Evolutionary conservation across 2,888 invertebrate genomes (phyloP).

Genomic region (Polydrusus pterygomalis): DNA sequence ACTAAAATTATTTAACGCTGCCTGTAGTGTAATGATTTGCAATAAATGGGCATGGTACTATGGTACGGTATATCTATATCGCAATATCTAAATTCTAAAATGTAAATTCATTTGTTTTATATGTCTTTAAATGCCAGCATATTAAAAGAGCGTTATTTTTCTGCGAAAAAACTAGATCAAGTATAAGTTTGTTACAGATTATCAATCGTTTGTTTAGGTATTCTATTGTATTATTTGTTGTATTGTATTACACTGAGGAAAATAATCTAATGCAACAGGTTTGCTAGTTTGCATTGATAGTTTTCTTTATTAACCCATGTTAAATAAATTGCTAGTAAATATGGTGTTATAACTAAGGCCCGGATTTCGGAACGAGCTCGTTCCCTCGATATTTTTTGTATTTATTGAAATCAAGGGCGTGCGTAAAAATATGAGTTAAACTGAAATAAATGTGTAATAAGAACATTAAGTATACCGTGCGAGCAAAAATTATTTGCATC

Average conservation of each 20-base stretch:
- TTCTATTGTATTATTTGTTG: not conserved
- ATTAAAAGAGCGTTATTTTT: not conserved
- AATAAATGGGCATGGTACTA: conserved; percentile 35
- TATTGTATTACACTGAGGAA: not conserved
- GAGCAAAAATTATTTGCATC: too few relatives aligned
- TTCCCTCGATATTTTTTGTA: too few relatives aligned
- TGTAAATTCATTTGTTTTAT: conserved; percentile 10
- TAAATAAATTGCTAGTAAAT: too few relatives aligned
- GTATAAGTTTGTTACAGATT: not conserved
- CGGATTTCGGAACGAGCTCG: too few relatives aligned
- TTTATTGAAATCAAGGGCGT: too few relatives aligned
- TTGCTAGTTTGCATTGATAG: too few relatives aligned
- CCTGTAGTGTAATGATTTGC: conserved; percentile 25
- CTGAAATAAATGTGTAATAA: too few relatives aligned
- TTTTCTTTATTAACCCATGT: too few relatives aligned
- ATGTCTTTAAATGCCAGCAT: not conserved
- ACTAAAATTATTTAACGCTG: conserved; percentile 16
- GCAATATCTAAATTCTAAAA: conserved; percentile 14
- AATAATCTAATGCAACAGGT: too few relatives aligned
- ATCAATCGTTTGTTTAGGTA: not conserved
- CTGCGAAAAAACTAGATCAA: conserved; percentile 1
- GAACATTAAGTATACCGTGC: too few relatives aligned
- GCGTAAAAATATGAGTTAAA: too few relatives aligned
- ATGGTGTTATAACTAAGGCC: too few relatives aligned
- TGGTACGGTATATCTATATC: conserved; percentile 5